These are phyloP conservation scores for Leptobrachium ailaonicum DNA, from an alignment of 2,113 vertebrate genomes.

Conservation along the genomic window DNA sequence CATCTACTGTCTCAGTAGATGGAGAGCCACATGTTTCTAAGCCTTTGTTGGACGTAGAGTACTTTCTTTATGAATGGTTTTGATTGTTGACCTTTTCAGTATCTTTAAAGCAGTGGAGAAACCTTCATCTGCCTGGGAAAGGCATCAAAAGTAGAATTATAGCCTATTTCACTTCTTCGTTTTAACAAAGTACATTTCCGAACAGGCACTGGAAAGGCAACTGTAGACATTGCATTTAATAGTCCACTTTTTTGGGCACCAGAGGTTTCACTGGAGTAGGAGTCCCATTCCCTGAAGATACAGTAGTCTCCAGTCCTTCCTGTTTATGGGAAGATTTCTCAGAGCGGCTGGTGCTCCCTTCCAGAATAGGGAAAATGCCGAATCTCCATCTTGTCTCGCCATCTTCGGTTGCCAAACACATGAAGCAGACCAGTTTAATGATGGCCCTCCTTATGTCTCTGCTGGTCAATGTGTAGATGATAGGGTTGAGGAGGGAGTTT, in stretches of 20 bases:
- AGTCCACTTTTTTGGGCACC: constrained; percentile 62
- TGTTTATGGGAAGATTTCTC: constrained; percentile 72
- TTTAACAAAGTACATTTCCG: too few species aligned
- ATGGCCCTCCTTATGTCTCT: constrained; percentile 83
- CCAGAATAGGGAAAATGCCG: constrained; percentile 69
- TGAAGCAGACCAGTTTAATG: constrained; percentile 73
- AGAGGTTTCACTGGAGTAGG: constrained; percentile 68
- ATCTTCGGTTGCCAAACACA: constrained; percentile 54
- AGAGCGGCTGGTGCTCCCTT: constrained; percentile 75
- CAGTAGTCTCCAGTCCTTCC: constrained; percentile 71
- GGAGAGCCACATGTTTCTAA: too few species aligned
- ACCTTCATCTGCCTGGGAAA: too few species aligned
- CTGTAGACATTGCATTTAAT: constrained; percentile 52
- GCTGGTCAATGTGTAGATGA: constrained; percentile 90
- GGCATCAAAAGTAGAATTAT: too few species aligned
- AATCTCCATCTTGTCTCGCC: constrained; percentile 57
- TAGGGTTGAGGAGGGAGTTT: constrained; percentile 87
- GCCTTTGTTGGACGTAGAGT: too few species aligned
- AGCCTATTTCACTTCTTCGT: too few species aligned
- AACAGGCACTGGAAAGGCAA: too few species aligned
- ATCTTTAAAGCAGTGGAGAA: too few species aligned
- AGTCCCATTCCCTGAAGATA: constrained; percentile 71
- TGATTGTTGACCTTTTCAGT: too few species aligned
- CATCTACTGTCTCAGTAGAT: too few species aligned
- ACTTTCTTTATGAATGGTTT: too few species aligned